Percentiles rank a stretch among this genome's conserved stretches.
Evolutionary conservation across 1,140 invertebrate species (phyloP).

Genomic region (Lepidostoma basale): DNA sequence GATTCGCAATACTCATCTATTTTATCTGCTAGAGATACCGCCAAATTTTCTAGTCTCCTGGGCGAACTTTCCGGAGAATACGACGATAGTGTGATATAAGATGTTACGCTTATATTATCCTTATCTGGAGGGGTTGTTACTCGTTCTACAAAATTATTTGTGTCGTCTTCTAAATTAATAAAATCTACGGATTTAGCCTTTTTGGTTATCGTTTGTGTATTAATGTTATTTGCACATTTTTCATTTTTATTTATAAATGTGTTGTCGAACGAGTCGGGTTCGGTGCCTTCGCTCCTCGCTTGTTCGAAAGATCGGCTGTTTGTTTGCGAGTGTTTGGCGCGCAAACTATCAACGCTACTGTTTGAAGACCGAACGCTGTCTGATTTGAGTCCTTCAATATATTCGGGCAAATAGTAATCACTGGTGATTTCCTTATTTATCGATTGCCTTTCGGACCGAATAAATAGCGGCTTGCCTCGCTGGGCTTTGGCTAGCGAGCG

Average conservation of each 20-base stretch:
- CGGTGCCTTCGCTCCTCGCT: slow-evolving; percentile 40
- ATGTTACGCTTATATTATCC: slow-evolving; percentile 54
- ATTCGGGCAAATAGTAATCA: slow-evolving; percentile 51
- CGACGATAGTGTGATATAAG: slow-evolving; percentile 58
- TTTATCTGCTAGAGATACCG: slow-evolving; percentile 60
- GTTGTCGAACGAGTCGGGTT: slow-evolving; percentile 48
- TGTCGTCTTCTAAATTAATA: slow-evolving; percentile 28
- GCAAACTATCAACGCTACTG: slow-evolving; percentile 50
- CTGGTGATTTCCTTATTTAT: slow-evolving; percentile 49
- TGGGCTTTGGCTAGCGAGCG: slow-evolving; percentile 21
- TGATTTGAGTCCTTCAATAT: slow-evolving; percentile 54
- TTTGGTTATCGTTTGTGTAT: slow-evolving; percentile 14
- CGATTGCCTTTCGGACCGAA: slow-evolving; percentile 53
- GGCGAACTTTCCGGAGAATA: slow-evolving; percentile 57
- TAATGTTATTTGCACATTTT: slow-evolving; percentile 1
- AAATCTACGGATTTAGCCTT: neutral
- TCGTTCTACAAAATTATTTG: slow-evolving; percentile 39
- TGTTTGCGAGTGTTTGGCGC: slow-evolving; percentile 46
- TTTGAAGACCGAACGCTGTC: slow-evolving; percentile 58
- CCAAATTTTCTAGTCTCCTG: slow-evolving; percentile 57
- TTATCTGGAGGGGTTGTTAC: slow-evolving; percentile 53
- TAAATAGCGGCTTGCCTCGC: slow-evolving; percentile 54
- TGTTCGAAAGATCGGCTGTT: slow-evolving; percentile 42
- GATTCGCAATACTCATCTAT: slow-evolving; percentile 62
- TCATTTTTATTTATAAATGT: slow-evolving; percentile 7